Percentiles rank a stretch among this genome's conserved stretches.
Evolutionary conservation across 2,797 vertebrate genomes (phyloP).

Genomic region (Hydrolagus colliei): DNA sequence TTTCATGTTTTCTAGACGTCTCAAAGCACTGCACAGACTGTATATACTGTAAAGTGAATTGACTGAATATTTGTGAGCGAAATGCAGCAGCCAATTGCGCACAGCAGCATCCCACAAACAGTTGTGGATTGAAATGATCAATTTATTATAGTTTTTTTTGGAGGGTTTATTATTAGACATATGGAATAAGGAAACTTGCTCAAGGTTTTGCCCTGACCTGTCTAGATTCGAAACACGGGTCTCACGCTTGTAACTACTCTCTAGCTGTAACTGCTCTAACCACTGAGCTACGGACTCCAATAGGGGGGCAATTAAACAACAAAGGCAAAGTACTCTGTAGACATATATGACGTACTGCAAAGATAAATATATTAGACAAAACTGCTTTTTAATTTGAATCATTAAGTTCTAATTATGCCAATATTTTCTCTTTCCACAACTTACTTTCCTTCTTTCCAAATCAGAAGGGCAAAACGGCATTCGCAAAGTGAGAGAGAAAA

Average conservation of each 20-base stretch:
- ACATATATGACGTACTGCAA: neutral
- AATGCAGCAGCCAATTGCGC: too few species aligned
- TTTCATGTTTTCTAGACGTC: too few species aligned
- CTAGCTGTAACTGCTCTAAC: neutral
- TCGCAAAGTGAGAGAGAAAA: neutral
- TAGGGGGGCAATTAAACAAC: neutral
- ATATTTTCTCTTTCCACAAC: neutral
- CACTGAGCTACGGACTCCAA: neutral
- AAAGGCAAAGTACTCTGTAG: neutral
- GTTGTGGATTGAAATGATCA: too few species aligned
- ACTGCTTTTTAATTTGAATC: neutral
- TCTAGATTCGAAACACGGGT: neutral
- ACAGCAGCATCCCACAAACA: too few species aligned
- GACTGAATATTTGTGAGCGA: too few species aligned
- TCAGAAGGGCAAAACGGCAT: neutral
- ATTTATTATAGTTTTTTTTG: too few species aligned
- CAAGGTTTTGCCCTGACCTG: too few species aligned
- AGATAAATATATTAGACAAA: neutral
- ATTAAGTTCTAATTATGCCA: neutral
- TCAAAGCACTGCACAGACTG: too few species aligned
- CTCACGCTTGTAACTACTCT: neutral
- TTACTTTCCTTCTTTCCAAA: neutral
- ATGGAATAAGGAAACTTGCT: too few species aligned
- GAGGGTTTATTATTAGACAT: too few species aligned
- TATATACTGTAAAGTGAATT: too few species aligned